Conservation (phyloP, 1,140 invertebrate genomes). For the Sycophila sp. region DNA sequence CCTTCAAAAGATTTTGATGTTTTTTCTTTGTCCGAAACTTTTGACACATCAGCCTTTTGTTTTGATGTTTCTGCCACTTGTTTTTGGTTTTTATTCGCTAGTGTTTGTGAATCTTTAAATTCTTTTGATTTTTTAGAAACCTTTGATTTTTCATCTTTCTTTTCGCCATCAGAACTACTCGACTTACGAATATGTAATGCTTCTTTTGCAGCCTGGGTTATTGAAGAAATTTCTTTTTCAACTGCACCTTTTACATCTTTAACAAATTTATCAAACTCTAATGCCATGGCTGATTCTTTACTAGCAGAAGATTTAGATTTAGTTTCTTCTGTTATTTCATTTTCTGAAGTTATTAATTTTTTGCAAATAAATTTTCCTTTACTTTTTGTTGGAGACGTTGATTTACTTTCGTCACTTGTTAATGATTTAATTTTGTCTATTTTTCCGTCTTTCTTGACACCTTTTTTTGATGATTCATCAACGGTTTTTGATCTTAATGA, state of each 20-base stretch:
- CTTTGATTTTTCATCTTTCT: not conserved
- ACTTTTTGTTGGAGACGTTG: conserved; percentile 6
- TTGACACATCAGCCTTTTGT: not conserved
- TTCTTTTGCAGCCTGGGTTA: conserved; percentile 19
- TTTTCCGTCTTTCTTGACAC: not conserved
- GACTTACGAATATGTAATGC: not conserved
- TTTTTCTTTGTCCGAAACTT: not conserved
- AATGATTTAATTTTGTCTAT: conserved; percentile 1
- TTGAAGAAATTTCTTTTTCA: conserved; percentile 13
- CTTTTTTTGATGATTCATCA: not conserved
- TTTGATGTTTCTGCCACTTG: not conserved
- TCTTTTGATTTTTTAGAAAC: not conserved
- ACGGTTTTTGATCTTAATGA: conserved; percentile 8
- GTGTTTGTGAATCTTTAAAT: not conserved
- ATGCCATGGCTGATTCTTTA: not conserved
- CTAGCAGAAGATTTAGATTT: conserved; percentile 12
- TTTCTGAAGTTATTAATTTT: not conserved
- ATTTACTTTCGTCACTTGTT: conserved; percentile 9
- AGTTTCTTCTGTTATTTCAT: no score
- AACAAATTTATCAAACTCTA: conserved; percentile 9
- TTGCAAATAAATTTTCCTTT: not conserved
- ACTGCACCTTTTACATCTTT: conserved; percentile 18
- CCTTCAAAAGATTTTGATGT: not conserved
- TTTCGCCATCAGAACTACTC: not conserved
- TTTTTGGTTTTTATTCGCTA: conserved; percentile 2